A percentile compares a stretch with the other conserved stretches of the same genome.
These are phyloP conservation scores for Ostrea denselamellosa DNA, from an alignment of 1,140 invertebrate genomes.

Conservation along the genomic window DNA sequence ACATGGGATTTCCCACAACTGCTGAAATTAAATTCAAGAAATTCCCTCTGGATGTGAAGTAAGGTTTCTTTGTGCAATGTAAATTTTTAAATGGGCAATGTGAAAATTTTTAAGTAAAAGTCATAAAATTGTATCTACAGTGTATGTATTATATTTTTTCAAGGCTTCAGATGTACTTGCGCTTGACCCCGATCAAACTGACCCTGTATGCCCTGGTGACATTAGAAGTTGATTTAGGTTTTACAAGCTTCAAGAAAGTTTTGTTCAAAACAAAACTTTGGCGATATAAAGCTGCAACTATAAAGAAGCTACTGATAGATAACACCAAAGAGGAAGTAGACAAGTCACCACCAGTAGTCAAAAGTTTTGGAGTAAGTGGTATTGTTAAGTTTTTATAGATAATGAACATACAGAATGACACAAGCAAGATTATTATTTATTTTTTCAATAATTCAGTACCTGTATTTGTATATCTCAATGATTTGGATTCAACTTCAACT, in stretches of 20 bases:
- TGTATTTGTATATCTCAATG: background rate
- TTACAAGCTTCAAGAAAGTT: constrained; percentile 56
- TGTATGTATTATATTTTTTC: background rate
- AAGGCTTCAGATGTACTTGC: constrained; percentile 66
- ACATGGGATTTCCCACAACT: constrained; percentile 60
- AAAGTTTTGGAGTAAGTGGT: constrained; percentile 43
- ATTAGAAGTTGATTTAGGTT: constrained; percentile 58
- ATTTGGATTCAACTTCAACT: too few relatives aligned
- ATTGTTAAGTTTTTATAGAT: background rate
- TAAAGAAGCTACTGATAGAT: constrained; percentile 61
- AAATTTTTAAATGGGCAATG: background rate
- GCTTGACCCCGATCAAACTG: constrained; percentile 60
- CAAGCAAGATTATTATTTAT: background rate
- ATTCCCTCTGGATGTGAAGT: constrained; percentile 66
- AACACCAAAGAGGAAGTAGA: constrained; percentile 62
- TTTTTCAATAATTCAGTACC: background rate
- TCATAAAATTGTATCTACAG: background rate
- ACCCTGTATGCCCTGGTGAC: constrained; percentile 62
- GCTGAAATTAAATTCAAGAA: constrained; percentile 66
- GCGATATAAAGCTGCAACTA: constrained; percentile 57
- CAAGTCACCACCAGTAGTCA: constrained; percentile 56
- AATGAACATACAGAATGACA: background rate
- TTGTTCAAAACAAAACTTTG: constrained; percentile 61
- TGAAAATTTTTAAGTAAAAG: background rate
- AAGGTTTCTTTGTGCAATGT: constrained; percentile 50